Evolutionary conservation across 2,888 invertebrate species (phyloP), one percentile per base, ranked within the genome.

Genomic region (Ochlodes sylvanus): DNA sequence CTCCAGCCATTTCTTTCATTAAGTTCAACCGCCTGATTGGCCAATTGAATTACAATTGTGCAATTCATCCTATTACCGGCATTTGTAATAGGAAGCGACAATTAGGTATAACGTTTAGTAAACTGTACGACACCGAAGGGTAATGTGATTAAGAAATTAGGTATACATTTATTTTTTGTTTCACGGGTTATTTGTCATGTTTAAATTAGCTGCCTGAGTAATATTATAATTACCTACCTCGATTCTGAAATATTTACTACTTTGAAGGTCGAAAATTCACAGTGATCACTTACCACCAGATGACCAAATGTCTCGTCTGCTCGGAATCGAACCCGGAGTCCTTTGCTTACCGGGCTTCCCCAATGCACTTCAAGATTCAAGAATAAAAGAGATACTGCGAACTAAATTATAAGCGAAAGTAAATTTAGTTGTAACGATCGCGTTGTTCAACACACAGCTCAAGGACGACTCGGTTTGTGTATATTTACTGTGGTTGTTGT

Each of bases 21-120:
- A 61, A 38, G 54, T 27, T 41, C 34, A 54, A 41, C 1, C 15
- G n/a, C 9, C 19, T 38, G 63, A 63, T 41, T 63, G 27, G 19
- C 63, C 41, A 63, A 54, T 63, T 63, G 15, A 41, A 42, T 54
- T 54, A 54, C 34, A 52, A 12, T 61, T 50, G 34, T 34, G 34
- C 17, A 27, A 41, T 63, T 52, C 34, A 63, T 54, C 41, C 38
- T 7, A 63, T 63, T 62, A 62, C n/a, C 32, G 9, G 19, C 42
- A 42, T 15, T 62, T 27, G 17, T 15, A 55, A 55, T 17, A 52
- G 63, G 63, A 63, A 42, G 54, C 47, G 10, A 63, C 21, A 52
- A 52, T 63, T 17, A 27, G 3, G 27, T 27, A 63, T 42, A 15
- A 56, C 34, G 44, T 50, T 63, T 42, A 6, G 42, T 27, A 62